Evolutionary conservation across 2,888 invertebrate species (phyloP).

Genomic region (Maniola hyperantus): DNA sequence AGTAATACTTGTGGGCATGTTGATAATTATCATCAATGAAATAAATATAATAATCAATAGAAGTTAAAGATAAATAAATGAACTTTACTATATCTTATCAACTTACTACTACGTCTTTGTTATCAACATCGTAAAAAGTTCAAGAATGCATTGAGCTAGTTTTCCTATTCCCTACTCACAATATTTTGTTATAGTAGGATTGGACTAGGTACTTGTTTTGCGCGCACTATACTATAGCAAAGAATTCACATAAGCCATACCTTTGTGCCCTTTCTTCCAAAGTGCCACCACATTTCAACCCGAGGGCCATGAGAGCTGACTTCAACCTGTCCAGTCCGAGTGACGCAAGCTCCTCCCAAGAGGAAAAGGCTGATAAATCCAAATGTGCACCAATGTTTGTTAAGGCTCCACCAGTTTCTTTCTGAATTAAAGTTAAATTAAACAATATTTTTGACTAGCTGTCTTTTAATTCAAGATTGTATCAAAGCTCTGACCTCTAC

Average conservation of each 20-base stretch:
- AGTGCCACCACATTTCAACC: slow-evolving; percentile 99
- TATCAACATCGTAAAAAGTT: not conserved
- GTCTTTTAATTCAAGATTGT: too few relatives aligned
- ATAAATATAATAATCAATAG: slow-evolving; percentile 1
- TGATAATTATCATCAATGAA: not conserved
- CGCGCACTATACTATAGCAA: too few relatives aligned
- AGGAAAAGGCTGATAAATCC: slow-evolving; percentile 98
- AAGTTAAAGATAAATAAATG: not conserved
- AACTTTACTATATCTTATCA: not conserved
- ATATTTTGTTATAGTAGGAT: too few relatives aligned
- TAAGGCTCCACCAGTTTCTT: slow-evolving; percentile 96
- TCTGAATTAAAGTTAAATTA: slow-evolving; percentile 68
- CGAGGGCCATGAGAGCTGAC: slow-evolving; percentile 97
- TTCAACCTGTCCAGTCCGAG: slow-evolving; percentile 98
- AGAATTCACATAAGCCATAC: too few relatives aligned
- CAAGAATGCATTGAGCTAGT: not conserved
- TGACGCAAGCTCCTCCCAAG: slow-evolving; percentile 98
- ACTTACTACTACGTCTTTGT: not conserved
- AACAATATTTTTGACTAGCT: not conserved
- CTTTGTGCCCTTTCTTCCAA: slow-evolving; percentile 98
- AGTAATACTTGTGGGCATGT: not conserved
- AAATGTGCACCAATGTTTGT: slow-evolving; percentile 98
- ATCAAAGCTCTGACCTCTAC: too few relatives aligned
- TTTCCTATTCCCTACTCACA: too few relatives aligned
- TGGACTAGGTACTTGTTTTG: too few relatives aligned